Evolutionary conservation across 2,113 vertebrate genomes (phyloP).

Genomic region (Datnioides undecimradiatus): DNA sequence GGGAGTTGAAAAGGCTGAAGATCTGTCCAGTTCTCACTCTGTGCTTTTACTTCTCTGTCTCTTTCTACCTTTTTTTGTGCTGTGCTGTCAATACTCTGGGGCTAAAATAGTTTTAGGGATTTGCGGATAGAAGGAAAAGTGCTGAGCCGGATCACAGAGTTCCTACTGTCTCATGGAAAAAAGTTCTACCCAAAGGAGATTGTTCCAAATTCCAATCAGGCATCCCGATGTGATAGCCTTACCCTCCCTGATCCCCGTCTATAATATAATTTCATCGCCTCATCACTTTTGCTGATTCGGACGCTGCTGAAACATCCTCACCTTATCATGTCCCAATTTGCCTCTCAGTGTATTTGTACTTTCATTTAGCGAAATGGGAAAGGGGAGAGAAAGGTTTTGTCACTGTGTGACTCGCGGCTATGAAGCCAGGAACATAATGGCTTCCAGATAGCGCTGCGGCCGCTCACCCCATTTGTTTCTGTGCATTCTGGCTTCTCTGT

Average conservation of each 20-base stretch:
- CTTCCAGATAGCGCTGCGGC: constrained; percentile 28
- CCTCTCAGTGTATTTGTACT: constrained; percentile 52
- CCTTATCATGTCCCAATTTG: constrained; percentile 62
- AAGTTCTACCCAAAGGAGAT: constrained; percentile 64
- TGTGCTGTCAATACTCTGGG: constrained; percentile 57
- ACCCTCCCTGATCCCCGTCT: constrained; percentile 52
- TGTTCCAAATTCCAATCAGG: constrained; percentile 77
- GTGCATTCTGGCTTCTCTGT: constrained; percentile 21
- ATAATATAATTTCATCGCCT: constrained; percentile 68
- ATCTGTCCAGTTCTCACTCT: constrained; percentile 38
- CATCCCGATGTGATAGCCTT: constrained; percentile 55
- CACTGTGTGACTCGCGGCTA: constrained; percentile 4
- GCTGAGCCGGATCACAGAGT: constrained; percentile 69
- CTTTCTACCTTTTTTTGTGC: constrained; percentile 67
- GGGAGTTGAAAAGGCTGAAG: constrained; percentile 32
- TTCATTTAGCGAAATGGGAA: constrained; percentile 54
- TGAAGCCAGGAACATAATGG: constrained; percentile 32
- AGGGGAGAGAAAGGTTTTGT: constrained; percentile 28
- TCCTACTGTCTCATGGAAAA: constrained; percentile 50
- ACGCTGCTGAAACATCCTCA: constrained; percentile 46
- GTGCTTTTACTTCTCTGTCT: constrained; percentile 45
- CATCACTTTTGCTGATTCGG: constrained; percentile 60
- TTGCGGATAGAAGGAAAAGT: constrained; percentile 63
- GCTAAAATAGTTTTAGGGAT: constrained; percentile 71
- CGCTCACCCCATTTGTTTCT: constrained; percentile 51